Percentiles rank a stretch among this genome's conserved stretches.
These are phyloP conservation scores for Amblyjoppa fuscipennis DNA, from an alignment of 2,888 invertebrate genomes.

Conservation along the genomic window DNA sequence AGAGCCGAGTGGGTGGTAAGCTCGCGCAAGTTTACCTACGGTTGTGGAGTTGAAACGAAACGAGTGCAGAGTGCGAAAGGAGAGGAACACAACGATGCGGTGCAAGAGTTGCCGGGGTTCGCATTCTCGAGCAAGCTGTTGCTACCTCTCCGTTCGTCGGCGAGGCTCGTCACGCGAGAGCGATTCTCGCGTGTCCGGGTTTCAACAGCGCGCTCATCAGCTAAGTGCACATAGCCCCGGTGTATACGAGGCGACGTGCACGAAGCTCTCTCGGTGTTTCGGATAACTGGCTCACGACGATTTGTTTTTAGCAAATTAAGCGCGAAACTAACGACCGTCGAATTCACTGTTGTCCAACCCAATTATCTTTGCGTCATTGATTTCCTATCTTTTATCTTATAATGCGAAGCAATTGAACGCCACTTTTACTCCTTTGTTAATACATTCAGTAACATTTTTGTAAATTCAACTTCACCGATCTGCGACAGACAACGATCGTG, in stretches of 20 bases:
- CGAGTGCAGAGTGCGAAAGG: constrained; percentile 36
- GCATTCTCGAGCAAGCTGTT: constrained; percentile 36
- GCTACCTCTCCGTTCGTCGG: constrained; percentile 58
- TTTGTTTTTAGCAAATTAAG: constrained; percentile 83
- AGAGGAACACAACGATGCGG: constrained; percentile 33
- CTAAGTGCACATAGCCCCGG: constrained; percentile 80
- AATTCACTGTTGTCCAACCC: constrained; percentile 70
- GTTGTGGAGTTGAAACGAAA: constrained; percentile 36
- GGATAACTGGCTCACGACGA: constrained; percentile 79
- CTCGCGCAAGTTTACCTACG: constrained; percentile 55
- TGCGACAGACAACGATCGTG: no score
- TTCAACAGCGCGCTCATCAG: constrained; percentile 80
- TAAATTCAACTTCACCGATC: no score
- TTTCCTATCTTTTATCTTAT: constrained; percentile 46
- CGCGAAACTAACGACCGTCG: constrained; percentile 74
- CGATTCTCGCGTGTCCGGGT: constrained; percentile 76
- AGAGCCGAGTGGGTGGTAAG: constrained; percentile 30
- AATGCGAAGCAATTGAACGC: constrained; percentile 47
- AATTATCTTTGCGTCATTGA: constrained; percentile 32
- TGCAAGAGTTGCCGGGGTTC: constrained; percentile 22
- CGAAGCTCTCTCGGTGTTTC: constrained; percentile 67
- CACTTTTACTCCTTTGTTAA: not conserved
- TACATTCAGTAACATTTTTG: not conserved
- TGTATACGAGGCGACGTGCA: constrained; percentile 14
- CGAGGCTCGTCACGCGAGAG: constrained; percentile 72